Conservation (phyloP, 1,140 invertebrate genomes). For the Anastatus disparis region DNA sequence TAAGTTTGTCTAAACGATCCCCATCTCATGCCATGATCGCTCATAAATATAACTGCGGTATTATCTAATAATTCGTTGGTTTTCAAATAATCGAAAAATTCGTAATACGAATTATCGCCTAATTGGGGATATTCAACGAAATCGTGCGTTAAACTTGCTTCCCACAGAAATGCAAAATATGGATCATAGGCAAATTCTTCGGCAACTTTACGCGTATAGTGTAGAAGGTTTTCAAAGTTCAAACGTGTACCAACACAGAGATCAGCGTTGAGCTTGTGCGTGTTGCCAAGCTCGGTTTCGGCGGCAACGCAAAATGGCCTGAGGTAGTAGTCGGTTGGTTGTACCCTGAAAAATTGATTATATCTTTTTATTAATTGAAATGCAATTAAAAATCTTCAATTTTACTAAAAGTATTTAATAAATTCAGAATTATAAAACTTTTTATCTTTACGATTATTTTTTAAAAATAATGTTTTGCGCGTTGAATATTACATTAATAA, state of each 20-base stretch:
- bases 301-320: conserved; percentile 64
- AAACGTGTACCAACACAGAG: conserved; percentile 67
- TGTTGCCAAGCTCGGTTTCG: conserved; percentile 66
- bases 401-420: too few species aligned
- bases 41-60: conserved; percentile 74
- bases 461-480: too few species aligned
- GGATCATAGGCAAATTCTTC: conserved; percentile 63
- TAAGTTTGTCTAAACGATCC: conserved; percentile 74
- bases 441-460: too few species aligned
- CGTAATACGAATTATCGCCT: conserved; percentile 60
- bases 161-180: conserved; percentile 68
- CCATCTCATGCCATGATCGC: conserved; percentile 78
- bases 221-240: conserved; percentile 61
- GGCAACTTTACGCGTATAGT: conserved; percentile 66
- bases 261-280: conserved; percentile 64
- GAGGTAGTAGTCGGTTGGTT: conserved; percentile 72
- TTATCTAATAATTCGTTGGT: conserved; percentile 57
- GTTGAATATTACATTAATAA: too few species aligned
- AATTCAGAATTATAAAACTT: too few species aligned
- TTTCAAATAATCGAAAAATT: conserved; percentile 53
- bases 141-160: conserved; percentile 67
- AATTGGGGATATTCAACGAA: conserved; percentile 62
- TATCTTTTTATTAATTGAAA: too few species aligned
- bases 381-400: too few species aligned
- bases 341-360: conserved; percentile 45